A percentile compares a stretch with the other conserved stretches of the same genome.
Conservation (phyloP, 2,888 invertebrate species). For the Coremacera marginata region DNA sequence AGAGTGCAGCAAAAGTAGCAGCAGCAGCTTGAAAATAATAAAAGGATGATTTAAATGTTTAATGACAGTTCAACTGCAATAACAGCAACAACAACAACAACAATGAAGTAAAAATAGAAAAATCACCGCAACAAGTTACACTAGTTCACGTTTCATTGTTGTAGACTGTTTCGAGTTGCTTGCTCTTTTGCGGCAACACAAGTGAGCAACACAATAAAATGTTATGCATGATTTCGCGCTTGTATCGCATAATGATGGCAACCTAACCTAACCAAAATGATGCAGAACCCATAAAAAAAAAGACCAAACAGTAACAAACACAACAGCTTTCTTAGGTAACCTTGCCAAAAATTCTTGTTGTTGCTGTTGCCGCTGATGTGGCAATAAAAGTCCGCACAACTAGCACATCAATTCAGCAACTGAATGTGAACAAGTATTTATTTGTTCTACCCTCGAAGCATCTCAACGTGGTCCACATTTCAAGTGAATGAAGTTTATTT, state of each 20-base stretch:
- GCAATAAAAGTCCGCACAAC: not conserved
- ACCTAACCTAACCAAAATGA: not conserved
- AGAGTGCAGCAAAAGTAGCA: not conserved
- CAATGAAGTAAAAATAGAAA: no score
- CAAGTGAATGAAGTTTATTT: not conserved
- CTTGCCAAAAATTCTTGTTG: not conserved
- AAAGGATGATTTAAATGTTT: slow-evolving; percentile 47
- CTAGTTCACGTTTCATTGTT: slow-evolving; percentile 22
- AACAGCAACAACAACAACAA: slow-evolving; percentile 40
- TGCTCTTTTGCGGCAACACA: not conserved
- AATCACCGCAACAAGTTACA: slow-evolving; percentile 30
- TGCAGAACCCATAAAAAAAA: not conserved
- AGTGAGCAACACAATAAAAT: slow-evolving; percentile 22
- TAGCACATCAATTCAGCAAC: not conserved
- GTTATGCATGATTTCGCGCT: slow-evolving; percentile 32
- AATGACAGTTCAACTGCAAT: slow-evolving; percentile 47
- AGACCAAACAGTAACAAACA: not conserved
- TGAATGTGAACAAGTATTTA: slow-evolving; percentile 3
- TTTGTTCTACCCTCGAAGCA: not conserved
- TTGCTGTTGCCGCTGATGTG: not conserved
- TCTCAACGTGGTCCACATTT: slow-evolving; percentile 18
- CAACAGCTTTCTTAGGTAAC: not conserved
- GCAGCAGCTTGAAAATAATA: slow-evolving; percentile 39
- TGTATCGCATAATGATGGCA: not conserved
- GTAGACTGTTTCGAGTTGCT: slow-evolving; percentile 12